phyloP scores from a whole-genome alignment of 2,113 vertebrate genomes.

The Mastomys coucha region DNA sequence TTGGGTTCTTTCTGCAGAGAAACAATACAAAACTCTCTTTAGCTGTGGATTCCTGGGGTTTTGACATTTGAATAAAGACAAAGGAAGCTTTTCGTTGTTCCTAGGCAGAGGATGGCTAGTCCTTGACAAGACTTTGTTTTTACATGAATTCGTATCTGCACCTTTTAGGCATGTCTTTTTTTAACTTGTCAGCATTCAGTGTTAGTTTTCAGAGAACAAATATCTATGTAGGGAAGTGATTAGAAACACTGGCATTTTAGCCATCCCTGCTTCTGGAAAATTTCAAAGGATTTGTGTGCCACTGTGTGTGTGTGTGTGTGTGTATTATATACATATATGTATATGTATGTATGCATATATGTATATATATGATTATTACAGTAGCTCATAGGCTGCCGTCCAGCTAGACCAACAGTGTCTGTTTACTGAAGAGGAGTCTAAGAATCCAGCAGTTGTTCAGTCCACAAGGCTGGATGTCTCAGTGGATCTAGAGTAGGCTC shows the following conservation, averaged over 20 bases:
- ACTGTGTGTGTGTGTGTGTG: background rate
- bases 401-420: background rate
- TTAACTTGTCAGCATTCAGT: background rate
- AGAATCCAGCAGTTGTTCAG: background rate
- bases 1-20: slow-evolving; percentile 78
- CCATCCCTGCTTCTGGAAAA: background rate
- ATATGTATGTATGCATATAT: background rate
- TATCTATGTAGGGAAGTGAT: background rate
- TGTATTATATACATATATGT: too few relatives aligned
- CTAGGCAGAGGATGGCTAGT: background rate
- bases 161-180: slow-evolving; percentile 10
- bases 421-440: background rate
- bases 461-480: background rate
- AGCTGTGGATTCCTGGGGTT: slow-evolving; percentile 34
- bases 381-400: background rate
- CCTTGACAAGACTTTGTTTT: background rate
- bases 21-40: background rate
- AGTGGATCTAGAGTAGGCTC: background rate
- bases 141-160: slow-evolving; percentile 16
- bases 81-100: background rate
- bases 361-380: background rate
- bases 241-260: slow-evolving; percentile 41
- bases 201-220: slow-evolving; percentile 40
- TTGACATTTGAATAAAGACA: slow-evolving; percentile 28
- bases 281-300: background rate